Evolutionary conservation across 1,140 invertebrate species (phyloP), one percentile per base, ranked within the genome.

Genomic region (Calephelis virginiensis): DNA sequence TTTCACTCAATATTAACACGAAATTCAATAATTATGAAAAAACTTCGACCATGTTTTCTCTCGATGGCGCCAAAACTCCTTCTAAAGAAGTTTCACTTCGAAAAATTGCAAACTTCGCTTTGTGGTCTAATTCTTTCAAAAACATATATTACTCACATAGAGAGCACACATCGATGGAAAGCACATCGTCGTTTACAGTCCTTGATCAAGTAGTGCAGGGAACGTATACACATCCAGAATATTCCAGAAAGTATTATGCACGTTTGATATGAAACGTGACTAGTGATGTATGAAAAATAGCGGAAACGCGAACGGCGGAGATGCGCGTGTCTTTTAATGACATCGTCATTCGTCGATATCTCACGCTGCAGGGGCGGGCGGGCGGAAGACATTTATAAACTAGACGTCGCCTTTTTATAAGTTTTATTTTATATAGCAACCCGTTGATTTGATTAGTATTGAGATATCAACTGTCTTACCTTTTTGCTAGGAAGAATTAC

Each of bases 311-410:
- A 67, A 66, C 73, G 72, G 60, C 65, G 66, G 69, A 72, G 72
- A 70, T 63, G 70, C 81, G 81, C 82, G 76, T 80, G 78, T 70
- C 78, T 67, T 74, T 80, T 88, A 88, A 88, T 85, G 82, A 83
- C 77, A 76, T 76, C 78, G 78, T 56, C 50, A 56, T 56, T 56
- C 17, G 50, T 70, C 71, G 77, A 80, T 78, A 76, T 75, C 73
- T 75, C 74, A 61, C 67, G 50, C 66, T 63, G 66, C 66, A 77
- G 74, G 78, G 68, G 74, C 64, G 68, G 63, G 11, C 56, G 17
- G 17, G 50, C 28, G 17, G 9, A 50, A 56, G 14, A 56, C 14
- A 56, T 11, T 28, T 56, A 56, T 56, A 13, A 8, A 11, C 14
- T 43, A 43, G 40, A 43, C 40, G 40, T 28, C 40, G 40, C 28